Base-by-base conservation (phyloP, 2,797 vertebrate species). In the Ptychobarbus kaznakovi region DNA sequence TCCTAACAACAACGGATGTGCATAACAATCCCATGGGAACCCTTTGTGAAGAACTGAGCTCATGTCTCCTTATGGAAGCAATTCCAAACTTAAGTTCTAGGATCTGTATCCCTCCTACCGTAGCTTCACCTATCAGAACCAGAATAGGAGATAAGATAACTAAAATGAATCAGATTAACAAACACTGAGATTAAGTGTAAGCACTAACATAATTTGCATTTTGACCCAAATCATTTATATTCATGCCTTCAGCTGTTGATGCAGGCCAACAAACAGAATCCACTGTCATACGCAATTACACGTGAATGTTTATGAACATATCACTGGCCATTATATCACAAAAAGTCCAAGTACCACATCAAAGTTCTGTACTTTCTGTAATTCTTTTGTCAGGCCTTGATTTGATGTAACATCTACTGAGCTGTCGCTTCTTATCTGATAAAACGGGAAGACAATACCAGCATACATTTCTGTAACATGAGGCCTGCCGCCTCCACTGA, bases 1-100 rank as follows among this genome's bases (percentile, higher is more conserved):
- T 70, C 13, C n/a, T 53, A 75, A 69, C 32, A 74, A 53, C 40
- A 86, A 61, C 61, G 32, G 68, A 82, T 75, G 82, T 82, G 80
- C 56, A 63, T 53, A 56, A 72, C 53, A 85, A 80, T 28, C 85
- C 78, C 28, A 16, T 38, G 32, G 72, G 56, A 63, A 56, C 35
- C 4, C 65, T 40, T 11, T 44, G 25, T 7, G 7, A 20, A 25
- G n/a, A 82, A 61, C 20, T 42, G 38, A 18, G 32, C 40, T 77
- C 53, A 73, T 70, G 69, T 76, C 53, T 44, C 16, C 66, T 56
- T 22, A 28, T 25, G 68, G 13, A 83, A 73, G 32, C n/a, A 40
- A 25, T 61, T 12, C n/a, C 10, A n/a, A 61, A 53, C 16, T 49
- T 15, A 13, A 46, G 11, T 53, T 81, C 20, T 69, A 68, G 44